Conservation (phyloP, 2,113 vertebrate genomes). For the Hyperopisus bebe region DNA sequence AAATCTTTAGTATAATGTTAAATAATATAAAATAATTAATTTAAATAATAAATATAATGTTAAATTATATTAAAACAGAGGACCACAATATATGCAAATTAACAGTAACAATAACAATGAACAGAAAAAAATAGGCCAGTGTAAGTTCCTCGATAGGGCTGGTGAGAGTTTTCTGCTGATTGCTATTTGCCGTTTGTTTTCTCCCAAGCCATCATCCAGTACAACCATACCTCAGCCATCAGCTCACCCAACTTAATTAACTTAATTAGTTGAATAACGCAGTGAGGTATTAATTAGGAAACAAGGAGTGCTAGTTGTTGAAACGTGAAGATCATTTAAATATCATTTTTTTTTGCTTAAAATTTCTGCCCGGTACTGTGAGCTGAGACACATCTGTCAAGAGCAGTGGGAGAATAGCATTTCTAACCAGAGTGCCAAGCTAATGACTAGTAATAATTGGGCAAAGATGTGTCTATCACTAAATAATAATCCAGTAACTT, state of each 20-base stretch:
- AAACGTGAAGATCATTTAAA: background rate
- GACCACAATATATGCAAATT: background rate
- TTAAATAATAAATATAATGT: too few species aligned
- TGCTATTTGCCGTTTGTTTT: rapidly evolving
- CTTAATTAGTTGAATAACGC: background rate
- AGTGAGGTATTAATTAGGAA: background rate
- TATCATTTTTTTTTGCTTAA: background rate
- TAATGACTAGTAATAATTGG: background rate
- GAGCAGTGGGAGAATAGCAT: background rate
- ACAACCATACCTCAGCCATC: background rate
- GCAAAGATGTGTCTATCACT: background rate
- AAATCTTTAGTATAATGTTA: too few species aligned
- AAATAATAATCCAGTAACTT: background rate
- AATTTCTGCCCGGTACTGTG: background rate
- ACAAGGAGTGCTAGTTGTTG: background rate
- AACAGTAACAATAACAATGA: background rate
- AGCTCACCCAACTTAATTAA: background rate
- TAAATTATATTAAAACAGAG: too few species aligned
- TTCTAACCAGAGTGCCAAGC: background rate
- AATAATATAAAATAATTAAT: too few species aligned
- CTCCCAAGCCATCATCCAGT: background rate
- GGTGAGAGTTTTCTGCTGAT: constrained; percentile 47
- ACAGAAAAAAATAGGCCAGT: constrained; percentile 60
- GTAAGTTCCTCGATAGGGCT: constrained; percentile 76
- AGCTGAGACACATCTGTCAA: background rate